Evolutionary conservation across 2,888 invertebrate genomes (phyloP).

Genomic region (Marasmarcha lunaedactyla): DNA sequence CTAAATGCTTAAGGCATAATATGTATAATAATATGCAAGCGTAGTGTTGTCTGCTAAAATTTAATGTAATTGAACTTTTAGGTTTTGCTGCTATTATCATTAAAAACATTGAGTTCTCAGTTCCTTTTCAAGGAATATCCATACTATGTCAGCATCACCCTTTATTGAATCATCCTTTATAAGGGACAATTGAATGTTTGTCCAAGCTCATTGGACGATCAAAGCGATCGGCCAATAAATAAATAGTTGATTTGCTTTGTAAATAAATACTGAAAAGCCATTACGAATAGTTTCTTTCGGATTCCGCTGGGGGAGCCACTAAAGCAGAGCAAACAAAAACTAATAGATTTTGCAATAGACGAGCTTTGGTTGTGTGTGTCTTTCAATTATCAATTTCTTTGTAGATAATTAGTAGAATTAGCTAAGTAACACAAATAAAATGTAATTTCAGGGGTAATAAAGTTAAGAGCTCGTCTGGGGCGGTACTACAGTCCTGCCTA

Average conservation of each 20-base stretch:
- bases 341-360: conserved; percentile 40
- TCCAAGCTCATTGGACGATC: conserved; percentile 49
- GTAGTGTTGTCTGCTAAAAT: too few species aligned
- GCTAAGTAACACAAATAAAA: conserved; percentile 4
- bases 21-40: too few species aligned
- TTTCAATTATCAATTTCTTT: neutral
- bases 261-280: conserved; percentile 49
- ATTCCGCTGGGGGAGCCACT: conserved; percentile 33
- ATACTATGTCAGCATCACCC: conserved; percentile 25
- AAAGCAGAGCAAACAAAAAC: conserved; percentile 42
- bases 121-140: conserved; percentile 21
- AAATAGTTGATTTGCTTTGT: conserved; percentile 65
- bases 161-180: conserved; percentile 19
- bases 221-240: conserved; percentile 62
- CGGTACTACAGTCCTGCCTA: too few species aligned
- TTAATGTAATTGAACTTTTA: too few species aligned
- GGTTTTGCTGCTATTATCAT: too few species aligned
- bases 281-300: conserved; percentile 44
- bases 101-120: too few species aligned
- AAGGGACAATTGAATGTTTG: conserved; percentile 50
- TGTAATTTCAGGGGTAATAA: too few species aligned
- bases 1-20: too few species aligned
- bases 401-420: conserved; percentile 1
- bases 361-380: too few species aligned
- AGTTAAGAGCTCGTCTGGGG: too few species aligned